Evolutionary conservation across 2,888 invertebrate species (phyloP), one percentile per base, ranked within the genome.

Genomic region (Hyles lineata): DNA sequence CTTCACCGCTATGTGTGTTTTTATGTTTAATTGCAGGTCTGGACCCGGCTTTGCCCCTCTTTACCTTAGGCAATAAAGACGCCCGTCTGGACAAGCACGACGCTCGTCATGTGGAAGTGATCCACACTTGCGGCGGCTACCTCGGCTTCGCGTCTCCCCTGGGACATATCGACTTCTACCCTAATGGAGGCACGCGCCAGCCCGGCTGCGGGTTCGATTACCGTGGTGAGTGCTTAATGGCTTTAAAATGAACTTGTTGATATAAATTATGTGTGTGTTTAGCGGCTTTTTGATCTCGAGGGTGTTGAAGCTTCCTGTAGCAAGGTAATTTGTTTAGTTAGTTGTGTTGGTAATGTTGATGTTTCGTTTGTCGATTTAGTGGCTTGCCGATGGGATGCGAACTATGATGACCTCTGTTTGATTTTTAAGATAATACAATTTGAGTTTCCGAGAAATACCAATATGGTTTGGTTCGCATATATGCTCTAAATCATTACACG

Each of bases 91-190:
- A 96, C 85, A 93, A 94, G 73, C 94, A 94, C 70, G 96, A 96
- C 78, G 96, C 96, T 0, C 89, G 94, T 1, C 95, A 95, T 75
- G 96, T 96, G 2, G 96, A 96, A 80, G 96, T 96, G 23, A 95
- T 96, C 58, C 96, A 96, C 81, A 95, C 96, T 0, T 96, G 96
- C 72, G 96, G 96, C 2, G 96, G 96, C 0, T 95, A 95, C 81
- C 90, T 96, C 2, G 96, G 96, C n/a, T 95, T 95, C 76, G 89
- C 93, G 17, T 90, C 95, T 1, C 95, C 96, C 0, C 83, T 96
- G 72, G 96, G 96, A 0, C 96, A 96, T 78, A 95, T 96, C n/a
- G 96, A 96, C 88, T 96, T 96, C 83, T 96, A 95, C 78, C 96
- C 96, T 0, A 96, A 96, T 77, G 96, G 96, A 0, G 96, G 96